Conservation (phyloP, 2,888 invertebrate species). For the Torymus tubicola region DNA sequence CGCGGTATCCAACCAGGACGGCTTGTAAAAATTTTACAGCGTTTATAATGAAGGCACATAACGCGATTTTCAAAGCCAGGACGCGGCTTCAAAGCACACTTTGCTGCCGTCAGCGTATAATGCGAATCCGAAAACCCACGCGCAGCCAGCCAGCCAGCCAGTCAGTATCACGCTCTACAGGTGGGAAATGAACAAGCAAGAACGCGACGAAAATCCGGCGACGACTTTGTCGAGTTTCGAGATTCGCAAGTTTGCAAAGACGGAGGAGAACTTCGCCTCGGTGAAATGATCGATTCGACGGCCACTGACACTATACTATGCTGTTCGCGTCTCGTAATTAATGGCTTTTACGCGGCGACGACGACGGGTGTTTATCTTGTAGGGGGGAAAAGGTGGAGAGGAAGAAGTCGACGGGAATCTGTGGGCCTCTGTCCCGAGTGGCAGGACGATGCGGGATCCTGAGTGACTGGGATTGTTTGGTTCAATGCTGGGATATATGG, state of each 20-base stretch:
- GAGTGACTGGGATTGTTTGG: neutral
- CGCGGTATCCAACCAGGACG: neutral
- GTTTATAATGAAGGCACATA: slow-evolving; percentile 27
- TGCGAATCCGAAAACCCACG: too few species aligned
- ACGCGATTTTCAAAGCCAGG: slow-evolving; percentile 20
- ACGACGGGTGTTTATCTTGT: slow-evolving; percentile 35
- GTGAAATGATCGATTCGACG: slow-evolving; percentile 34
- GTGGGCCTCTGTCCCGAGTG: neutral
- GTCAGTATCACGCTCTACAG: slow-evolving; percentile 55
- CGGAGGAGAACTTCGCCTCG: neutral
- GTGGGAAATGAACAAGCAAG: slow-evolving; percentile 59
- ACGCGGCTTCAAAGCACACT: neutral
- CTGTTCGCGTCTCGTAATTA: slow-evolving; percentile 28
- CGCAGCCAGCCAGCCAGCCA: too few species aligned
- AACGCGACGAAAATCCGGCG: neutral
- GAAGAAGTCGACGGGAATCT: slow-evolving; percentile 5
- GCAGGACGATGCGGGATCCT: neutral
- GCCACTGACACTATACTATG: neutral
- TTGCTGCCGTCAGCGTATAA: too few species aligned
- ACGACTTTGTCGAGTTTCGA: slow-evolving; percentile 33
- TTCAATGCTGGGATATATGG: neutral
- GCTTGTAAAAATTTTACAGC: slow-evolving; percentile 13
- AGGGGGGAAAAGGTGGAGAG: slow-evolving; percentile 6
- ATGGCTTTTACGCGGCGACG: slow-evolving; percentile 24
- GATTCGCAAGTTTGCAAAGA: neutral